Evolutionary conservation across 2,888 invertebrate species (phyloP).

Genomic region (Apomyelois bistriatella): DNA sequence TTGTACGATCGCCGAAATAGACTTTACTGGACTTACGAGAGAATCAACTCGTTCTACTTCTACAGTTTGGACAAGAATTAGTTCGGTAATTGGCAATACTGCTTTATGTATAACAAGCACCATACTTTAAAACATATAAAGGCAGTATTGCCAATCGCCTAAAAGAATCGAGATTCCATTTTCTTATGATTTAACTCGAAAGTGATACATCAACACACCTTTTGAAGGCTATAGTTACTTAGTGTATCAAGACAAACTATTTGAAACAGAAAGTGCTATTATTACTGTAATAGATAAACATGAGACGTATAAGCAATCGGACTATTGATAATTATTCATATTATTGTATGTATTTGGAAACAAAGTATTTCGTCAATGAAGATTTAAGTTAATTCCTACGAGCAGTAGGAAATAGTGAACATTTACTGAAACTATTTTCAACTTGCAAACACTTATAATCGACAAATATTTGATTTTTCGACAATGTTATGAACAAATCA

Average conservation of each 20-base stretch:
- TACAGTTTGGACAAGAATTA: conserved; percentile 26
- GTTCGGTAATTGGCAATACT: conserved; percentile 29
- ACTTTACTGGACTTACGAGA: conserved; percentile 28
- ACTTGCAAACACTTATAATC: conserved; percentile 11
- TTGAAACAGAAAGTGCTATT: conserved; percentile 10
- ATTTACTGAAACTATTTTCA: background rate
- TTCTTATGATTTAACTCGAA: background rate
- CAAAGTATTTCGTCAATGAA: background rate
- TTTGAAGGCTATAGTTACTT: conserved; percentile 7
- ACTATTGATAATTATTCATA: conserved; percentile 9
- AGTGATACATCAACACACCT: conserved; percentile 7
- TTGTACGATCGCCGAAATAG: conserved; percentile 55
- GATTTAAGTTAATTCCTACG: background rate
- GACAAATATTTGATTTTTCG: background rate
- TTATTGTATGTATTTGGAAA: conserved; percentile 13
- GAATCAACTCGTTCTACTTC: conserved; percentile 30
- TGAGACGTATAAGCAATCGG: conserved; percentile 10
- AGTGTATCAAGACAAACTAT: conserved; percentile 1
- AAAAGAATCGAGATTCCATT: background rate
- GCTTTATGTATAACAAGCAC: conserved; percentile 32
- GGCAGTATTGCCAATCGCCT: conserved; percentile 27
- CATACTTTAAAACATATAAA: conserved; percentile 26
- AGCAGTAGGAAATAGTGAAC: background rate
- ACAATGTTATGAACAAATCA: background rate
- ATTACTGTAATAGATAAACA: conserved; percentile 8